A percentile compares a stretch with the other conserved stretches of the same genome.
These are phyloP conservation scores for Drosophila navojoa DNA, from an alignment of 1,140 invertebrate genomes.

Conservation along the genomic window DNA sequence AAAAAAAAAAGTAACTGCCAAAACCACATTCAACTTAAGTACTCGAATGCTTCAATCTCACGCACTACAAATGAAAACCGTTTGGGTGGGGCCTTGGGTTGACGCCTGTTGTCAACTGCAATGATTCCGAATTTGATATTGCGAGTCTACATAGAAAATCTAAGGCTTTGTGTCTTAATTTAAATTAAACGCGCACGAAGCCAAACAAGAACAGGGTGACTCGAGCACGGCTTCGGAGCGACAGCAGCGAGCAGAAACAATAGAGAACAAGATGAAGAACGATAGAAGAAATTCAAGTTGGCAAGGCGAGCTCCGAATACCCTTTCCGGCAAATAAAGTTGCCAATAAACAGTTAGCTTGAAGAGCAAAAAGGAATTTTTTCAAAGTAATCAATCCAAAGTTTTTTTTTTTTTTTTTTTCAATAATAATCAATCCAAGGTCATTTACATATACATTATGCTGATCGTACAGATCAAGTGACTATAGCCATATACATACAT, in stretches of 20 bases:
- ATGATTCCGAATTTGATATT: conserved; percentile 15
- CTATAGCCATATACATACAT: no score
- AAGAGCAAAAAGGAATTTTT: no score
- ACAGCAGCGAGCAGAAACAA: conserved; percentile 8
- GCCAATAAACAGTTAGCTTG: no score
- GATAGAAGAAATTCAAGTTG: neutral
- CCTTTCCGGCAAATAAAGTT: no score
- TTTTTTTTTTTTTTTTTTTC: no score
- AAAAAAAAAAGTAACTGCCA: no score
- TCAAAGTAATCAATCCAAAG: no score
- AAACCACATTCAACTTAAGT: no score
- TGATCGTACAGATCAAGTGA: no score
- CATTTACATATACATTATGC: no score
- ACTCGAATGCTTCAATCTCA: neutral
- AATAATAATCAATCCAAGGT: no score
- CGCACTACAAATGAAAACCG: neutral
- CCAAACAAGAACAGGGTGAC: conserved; percentile 26
- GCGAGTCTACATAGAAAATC: neutral
- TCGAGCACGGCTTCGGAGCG: conserved; percentile 20
- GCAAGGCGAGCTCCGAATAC: neutral
- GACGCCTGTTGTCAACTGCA: conserved; percentile 11
- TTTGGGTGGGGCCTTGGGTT: neutral
- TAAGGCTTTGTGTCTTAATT: conserved; percentile 11
- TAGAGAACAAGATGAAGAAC: neutral
- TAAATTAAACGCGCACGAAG: conserved; percentile 12